Evolutionary conservation across 2,888 invertebrate genomes (phyloP).

Genomic region (Portevinia maculata): DNA sequence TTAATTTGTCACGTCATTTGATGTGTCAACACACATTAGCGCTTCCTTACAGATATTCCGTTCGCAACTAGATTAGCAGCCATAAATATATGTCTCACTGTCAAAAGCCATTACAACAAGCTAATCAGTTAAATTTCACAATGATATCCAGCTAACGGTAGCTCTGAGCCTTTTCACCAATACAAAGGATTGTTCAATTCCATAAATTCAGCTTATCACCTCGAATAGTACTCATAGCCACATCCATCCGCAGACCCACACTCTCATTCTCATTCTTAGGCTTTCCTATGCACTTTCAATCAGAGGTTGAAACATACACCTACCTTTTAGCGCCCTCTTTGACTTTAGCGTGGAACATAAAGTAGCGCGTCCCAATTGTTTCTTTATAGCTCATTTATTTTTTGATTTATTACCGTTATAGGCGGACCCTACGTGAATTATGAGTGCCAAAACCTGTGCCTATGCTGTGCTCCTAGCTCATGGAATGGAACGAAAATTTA

Average conservation of each 20-base stretch:
- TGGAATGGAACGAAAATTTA: slow-evolving; percentile 14
- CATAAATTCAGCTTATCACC: slow-evolving; percentile 66
- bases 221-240: slow-evolving; percentile 9
- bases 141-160: slow-evolving; percentile 5
- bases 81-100: slow-evolving; percentile 62
- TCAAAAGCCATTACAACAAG: slow-evolving; percentile 67
- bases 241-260: not conserved
- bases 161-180: slow-evolving; percentile 16
- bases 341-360: slow-evolving; percentile 50
- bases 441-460: slow-evolving; percentile 67
- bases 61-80: slow-evolving; percentile 47
- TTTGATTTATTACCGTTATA: slow-evolving; percentile 72
- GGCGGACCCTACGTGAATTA: slow-evolving; percentile 72
- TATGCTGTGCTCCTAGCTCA: slow-evolving; percentile 2
- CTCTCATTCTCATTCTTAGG: not conserved
- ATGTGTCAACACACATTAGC: slow-evolving; percentile 49
- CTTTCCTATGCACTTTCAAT: too few species aligned
- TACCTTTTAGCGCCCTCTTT: slow-evolving; percentile 57
- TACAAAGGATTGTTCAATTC: slow-evolving; percentile 48
- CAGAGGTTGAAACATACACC: slow-evolving; percentile 43
- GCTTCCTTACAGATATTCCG: slow-evolving; percentile 13
- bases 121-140: slow-evolving; percentile 71
- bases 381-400: slow-evolving; percentile 74
- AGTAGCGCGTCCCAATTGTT: slow-evolving; percentile 68
- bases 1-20: slow-evolving; percentile 69